phyloP scores from a whole-genome alignment of 2,797 vertebrate species.

The Myotis findleyi region DNA sequence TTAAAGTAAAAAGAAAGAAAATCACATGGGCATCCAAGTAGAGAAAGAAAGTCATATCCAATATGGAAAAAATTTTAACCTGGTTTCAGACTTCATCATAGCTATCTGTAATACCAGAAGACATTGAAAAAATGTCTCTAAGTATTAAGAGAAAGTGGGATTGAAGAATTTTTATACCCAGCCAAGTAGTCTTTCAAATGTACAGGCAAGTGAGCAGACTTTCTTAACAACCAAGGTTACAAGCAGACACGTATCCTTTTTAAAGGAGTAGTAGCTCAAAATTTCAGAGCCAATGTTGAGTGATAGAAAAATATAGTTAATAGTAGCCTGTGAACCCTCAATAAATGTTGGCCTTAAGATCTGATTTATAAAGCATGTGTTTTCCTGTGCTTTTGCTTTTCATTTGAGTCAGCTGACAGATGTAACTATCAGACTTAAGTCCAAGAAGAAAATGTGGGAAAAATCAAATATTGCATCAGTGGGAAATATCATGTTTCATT shows the following conservation, averaged over 20 bases:
- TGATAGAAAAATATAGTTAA: not conserved
- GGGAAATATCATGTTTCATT: slow-evolving; percentile 5
- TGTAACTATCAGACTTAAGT: slow-evolving; percentile 25
- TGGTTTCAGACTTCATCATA: not conserved
- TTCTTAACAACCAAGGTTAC: not conserved
- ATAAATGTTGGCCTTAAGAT: not conserved
- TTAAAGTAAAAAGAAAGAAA: not conserved
- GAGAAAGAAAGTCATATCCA: not conserved
- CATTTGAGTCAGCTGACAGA: slow-evolving; percentile 21
- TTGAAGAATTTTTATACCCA: slow-evolving; percentile 31
- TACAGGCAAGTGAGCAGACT: not conserved
- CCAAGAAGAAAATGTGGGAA: slow-evolving; percentile 11
- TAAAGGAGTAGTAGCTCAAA: not conserved
- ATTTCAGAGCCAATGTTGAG: not conserved
- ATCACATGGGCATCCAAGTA: not conserved
- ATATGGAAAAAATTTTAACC: not conserved
- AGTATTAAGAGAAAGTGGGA: not conserved
- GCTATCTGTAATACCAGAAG: not conserved
- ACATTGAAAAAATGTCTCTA: not conserved
- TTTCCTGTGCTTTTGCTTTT: slow-evolving; percentile 23
- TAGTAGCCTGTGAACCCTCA: not conserved
- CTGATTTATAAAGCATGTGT: not conserved
- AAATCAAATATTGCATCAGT: not conserved
- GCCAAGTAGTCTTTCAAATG: not conserved
- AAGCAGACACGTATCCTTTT: not conserved